Conservation (phyloP, 2,113 vertebrate species). For the Paratilapia polleni region DNA sequence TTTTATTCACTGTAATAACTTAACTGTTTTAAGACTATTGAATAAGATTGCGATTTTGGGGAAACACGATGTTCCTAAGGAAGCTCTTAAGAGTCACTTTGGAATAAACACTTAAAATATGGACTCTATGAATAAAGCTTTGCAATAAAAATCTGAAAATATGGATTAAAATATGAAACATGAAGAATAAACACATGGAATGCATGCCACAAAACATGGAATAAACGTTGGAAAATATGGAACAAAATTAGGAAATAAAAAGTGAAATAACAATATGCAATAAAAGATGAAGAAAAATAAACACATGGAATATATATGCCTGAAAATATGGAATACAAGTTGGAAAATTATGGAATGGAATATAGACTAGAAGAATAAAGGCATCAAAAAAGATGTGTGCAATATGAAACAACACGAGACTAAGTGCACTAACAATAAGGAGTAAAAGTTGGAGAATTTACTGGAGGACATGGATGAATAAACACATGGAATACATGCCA, state of each 20-base stretch:
- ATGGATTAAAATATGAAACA: too few relatives aligned
- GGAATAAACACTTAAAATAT: background rate
- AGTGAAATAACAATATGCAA: too few relatives aligned
- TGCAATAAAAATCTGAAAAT: too few relatives aligned
- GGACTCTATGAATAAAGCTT: too few relatives aligned
- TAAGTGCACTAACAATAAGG: rapidly evolving
- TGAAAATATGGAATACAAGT: background rate
- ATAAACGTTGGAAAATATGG: too few relatives aligned
- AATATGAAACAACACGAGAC: background rate
- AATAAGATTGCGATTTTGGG: background rate
- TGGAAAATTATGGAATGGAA: background rate
- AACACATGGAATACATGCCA: background rate
- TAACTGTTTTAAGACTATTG: too few relatives aligned
- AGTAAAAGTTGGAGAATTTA: background rate
- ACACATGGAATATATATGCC: background rate
- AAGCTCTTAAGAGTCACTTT: background rate
- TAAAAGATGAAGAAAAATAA: background rate
- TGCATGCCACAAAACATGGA: too few relatives aligned
- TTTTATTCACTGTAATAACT: too few relatives aligned
- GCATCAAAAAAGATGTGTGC: background rate
- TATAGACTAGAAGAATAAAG: too few relatives aligned
- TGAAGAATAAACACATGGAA: too few relatives aligned
- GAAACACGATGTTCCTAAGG: too few relatives aligned
- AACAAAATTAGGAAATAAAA: too few relatives aligned
- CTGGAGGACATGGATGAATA: rapidly evolving